phyloP scores from a whole-genome alignment of 2,113 vertebrate genomes.

The Prietella phreatophila region DNA sequence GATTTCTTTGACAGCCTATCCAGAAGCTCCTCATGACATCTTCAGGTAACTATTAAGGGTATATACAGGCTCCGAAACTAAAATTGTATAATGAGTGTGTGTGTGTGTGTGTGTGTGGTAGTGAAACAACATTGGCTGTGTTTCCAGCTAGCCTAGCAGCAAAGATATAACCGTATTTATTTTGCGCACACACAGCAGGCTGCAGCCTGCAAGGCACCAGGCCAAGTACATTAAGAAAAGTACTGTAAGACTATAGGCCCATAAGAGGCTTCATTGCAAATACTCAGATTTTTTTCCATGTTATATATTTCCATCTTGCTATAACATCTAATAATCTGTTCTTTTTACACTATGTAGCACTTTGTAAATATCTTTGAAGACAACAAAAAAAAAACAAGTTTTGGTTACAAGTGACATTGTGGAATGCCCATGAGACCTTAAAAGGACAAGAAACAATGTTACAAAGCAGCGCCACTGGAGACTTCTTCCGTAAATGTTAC shows the following conservation, averaged over 20 bases:
- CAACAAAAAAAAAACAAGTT: not conserved
- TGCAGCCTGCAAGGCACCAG: not conserved
- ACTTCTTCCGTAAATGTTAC: not conserved
- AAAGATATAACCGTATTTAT: not conserved
- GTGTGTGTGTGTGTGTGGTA: not conserved
- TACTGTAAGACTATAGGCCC: not conserved
- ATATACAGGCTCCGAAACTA: constrained; percentile 2
- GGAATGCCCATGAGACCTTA: not conserved
- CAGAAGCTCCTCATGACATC: constrained; percentile 90
- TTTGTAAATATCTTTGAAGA: not conserved
- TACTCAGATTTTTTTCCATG: not conserved
- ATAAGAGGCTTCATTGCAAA: not conserved
- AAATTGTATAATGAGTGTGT: not conserved
- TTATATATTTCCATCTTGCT: not conserved
- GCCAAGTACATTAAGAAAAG: constrained; percentile 20
- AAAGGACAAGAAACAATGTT: not conserved
- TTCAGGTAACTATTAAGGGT: constrained; percentile 67
- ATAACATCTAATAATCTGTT: not conserved
- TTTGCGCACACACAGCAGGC: constrained; percentile 4
- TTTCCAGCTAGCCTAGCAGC: not conserved
- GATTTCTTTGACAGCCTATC: constrained; percentile 87
- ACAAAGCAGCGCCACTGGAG: not conserved
- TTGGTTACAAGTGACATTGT: not conserved
- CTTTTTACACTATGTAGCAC: not conserved
- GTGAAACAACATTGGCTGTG: not conserved